Percentiles rank a stretch among this genome's conserved stretches.
phyloP scores from a whole-genome alignment of 2,797 vertebrate genomes.

The Argyrosomus regius region DNA sequence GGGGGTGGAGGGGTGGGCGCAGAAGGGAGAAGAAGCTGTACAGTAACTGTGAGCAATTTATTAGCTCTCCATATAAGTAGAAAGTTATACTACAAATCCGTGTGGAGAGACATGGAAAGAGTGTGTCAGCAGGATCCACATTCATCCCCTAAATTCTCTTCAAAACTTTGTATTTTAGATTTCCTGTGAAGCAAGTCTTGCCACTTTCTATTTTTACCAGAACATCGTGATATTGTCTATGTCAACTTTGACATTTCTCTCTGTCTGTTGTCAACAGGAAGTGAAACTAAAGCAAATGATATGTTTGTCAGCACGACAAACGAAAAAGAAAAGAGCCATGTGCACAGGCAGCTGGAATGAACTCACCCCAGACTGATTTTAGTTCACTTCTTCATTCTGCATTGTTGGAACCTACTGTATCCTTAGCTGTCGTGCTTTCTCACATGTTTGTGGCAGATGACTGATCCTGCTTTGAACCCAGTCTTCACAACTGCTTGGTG shows the following conservation, averaged over 20 bases:
- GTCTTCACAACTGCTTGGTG: neutral
- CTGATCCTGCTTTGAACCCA: constrained; percentile 11
- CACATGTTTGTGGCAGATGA: neutral
- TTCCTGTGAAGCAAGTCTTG: neutral
- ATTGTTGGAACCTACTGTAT: neutral
- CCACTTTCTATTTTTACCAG: constrained; percentile 35
- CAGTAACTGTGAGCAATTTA: constrained; percentile 36
- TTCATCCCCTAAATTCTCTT: constrained; percentile 19
- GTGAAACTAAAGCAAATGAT: constrained; percentile 11
- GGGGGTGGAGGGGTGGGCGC: no score
- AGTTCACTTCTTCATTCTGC: neutral
- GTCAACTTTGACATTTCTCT: constrained; percentile 14
- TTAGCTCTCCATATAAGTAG: constrained; percentile 12
- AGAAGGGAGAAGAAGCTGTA: constrained; percentile 3
- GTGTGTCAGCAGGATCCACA: constrained; percentile 16
- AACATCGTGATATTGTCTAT: neutral
- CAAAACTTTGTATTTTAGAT: constrained; percentile 7
- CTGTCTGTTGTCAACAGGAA: constrained; percentile 3
- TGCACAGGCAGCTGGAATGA: neutral
- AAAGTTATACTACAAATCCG: constrained; percentile 32
- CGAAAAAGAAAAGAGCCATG: neutral
- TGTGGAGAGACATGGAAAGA: constrained; percentile 12
- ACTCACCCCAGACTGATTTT: neutral
- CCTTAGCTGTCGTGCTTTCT: neutral
- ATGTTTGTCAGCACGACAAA: constrained; percentile 12